phyloP scores from a whole-genome alignment of 2,113 vertebrate species.

The Mustela nigripes region DNA sequence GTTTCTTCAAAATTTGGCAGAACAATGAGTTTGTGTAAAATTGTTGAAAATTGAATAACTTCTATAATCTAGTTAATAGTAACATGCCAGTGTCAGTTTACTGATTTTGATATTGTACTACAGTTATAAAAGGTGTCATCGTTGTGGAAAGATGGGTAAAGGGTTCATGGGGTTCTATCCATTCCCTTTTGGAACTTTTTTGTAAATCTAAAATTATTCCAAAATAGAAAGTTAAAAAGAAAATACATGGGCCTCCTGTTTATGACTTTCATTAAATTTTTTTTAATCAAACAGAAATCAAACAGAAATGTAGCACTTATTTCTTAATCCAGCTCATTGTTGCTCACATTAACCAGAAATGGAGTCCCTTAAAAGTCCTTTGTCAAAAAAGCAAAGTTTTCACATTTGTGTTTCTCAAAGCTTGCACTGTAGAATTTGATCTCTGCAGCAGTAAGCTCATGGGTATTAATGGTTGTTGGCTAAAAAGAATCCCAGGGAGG shows the following conservation, averaged over 20 bases:
- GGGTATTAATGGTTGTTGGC: neutral
- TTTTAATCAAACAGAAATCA: neutral
- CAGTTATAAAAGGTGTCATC: neutral
- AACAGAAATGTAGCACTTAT: neutral
- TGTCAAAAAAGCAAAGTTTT: neutral
- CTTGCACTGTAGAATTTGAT: neutral
- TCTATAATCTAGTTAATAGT: neutral
- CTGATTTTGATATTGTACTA: neutral
- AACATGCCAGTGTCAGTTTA: neutral
- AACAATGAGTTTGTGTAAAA: neutral
- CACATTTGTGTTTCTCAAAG: neutral
- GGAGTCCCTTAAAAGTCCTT: neutral
- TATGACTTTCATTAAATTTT: neutral
- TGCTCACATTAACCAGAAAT: neutral
- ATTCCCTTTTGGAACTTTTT: neutral
- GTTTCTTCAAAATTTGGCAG: neutral
- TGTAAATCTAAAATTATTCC: neutral
- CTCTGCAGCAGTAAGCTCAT: neutral
- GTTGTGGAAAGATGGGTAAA: neutral
- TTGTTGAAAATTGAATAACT: neutral
- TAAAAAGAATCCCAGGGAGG: neutral
- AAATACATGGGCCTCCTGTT: neutral
- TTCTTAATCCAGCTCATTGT: neutral
- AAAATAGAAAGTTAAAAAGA: constrained; percentile 6
- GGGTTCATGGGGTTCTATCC: no score